Conservation (phyloP, 1,140 invertebrate genomes). For the Eriocheir sinensis region DNA sequence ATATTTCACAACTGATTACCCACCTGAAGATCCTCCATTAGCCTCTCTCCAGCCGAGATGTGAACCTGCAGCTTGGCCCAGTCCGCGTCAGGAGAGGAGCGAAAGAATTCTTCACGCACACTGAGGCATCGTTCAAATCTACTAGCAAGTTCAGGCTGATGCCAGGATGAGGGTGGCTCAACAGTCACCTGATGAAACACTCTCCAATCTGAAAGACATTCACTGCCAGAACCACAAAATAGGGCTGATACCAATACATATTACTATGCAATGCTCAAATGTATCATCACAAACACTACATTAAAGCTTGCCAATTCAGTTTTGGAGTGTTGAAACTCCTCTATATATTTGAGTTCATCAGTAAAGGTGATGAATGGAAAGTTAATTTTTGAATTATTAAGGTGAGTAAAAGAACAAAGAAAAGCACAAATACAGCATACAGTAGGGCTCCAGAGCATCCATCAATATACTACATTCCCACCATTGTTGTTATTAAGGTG, state of each 20-base stretch:
- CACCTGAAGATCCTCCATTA: not conserved
- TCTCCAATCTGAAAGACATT: slow-evolving; percentile 28
- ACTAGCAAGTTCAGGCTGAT: slow-evolving; percentile 29
- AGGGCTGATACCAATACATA: too few species aligned
- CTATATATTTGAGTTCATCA: not conserved
- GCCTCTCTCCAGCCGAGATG: not conserved
- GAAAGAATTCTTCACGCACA: slow-evolving; percentile 9
- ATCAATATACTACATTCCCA: not conserved
- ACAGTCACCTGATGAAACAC: slow-evolving; percentile 34
- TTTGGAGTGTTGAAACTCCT: not conserved
- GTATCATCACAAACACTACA: too few species aligned
- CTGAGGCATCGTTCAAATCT: slow-evolving; percentile 30
- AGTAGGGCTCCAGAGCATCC: not conserved
- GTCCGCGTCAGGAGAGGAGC: not conserved
- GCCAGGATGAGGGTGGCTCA: slow-evolving; percentile 9
- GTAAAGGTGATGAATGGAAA: not conserved
- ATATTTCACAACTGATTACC: not conserved
- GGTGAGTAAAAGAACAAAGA: not conserved
- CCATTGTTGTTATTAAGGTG: slow-evolving; percentile 46
- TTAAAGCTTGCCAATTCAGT: too few species aligned
- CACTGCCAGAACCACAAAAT: not conserved
- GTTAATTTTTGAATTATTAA: not conserved
- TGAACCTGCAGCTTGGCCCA: not conserved
- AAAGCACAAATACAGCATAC: not conserved
- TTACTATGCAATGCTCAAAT: too few species aligned